phyloP scores from a whole-genome alignment of 2,797 vertebrate species.

The Iguana delicatissima region DNA sequence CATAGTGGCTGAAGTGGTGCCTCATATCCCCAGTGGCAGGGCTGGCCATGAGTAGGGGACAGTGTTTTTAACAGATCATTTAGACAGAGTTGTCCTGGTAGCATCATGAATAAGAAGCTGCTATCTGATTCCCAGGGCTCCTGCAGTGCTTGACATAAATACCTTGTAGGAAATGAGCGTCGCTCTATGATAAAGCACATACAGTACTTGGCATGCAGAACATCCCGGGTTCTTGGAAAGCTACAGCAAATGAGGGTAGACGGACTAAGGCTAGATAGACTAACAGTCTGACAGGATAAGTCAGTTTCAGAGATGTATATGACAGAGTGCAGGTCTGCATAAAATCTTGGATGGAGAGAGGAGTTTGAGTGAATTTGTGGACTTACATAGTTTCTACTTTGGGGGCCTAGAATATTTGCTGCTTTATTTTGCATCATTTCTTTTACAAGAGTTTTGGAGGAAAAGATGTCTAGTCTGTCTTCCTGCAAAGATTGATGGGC shows the following conservation, averaged over 20 bases:
- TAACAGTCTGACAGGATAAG: neutral
- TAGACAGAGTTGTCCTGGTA: neutral
- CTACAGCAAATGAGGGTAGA: neutral
- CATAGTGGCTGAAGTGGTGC: too few relatives aligned
- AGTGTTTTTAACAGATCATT: neutral
- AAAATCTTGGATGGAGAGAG: neutral
- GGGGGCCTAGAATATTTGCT: neutral
- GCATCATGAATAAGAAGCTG: neutral
- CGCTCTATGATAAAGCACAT: too few relatives aligned
- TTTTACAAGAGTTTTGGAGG: neutral
- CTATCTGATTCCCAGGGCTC: neutral
- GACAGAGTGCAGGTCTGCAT: neutral
- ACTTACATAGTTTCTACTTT: neutral
- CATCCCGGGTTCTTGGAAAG: neutral
- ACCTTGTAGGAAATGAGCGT: neutral
- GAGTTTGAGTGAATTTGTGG: neutral
- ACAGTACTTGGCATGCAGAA: too few relatives aligned
- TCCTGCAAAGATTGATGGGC: neutral
- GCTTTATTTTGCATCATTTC: neutral
- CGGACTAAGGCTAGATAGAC: neutral
- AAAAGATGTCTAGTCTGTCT: neutral
- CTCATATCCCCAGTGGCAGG: too few relatives aligned
- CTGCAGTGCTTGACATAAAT: neutral
- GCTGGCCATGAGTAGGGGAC: too few relatives aligned
- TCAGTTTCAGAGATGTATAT: neutral